Evolutionary conservation across 92 coral and sea anemone genomes (phyloP).

Genomic region (Phenganax marumi): DNA sequence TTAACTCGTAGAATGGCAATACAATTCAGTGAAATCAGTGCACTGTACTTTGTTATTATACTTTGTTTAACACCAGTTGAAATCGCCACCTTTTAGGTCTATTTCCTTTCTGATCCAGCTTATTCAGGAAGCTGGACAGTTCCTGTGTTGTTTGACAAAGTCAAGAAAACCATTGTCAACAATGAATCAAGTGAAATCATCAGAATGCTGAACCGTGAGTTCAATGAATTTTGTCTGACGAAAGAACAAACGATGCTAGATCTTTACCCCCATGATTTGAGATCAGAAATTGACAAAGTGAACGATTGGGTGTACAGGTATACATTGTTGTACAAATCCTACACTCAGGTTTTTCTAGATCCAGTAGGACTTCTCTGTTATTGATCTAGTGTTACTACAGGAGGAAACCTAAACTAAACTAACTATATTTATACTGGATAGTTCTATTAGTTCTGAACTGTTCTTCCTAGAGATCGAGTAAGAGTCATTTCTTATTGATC

Average conservation of each 20-base stretch:
- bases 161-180: constrained; percentile 71
- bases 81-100: constrained; percentile 19
- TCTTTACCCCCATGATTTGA: constrained; percentile 67
- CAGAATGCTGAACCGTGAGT: constrained; percentile 82
- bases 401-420: no score
- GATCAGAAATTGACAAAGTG: constrained; percentile 67
- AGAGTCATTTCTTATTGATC: no score
- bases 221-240: constrained; percentile 77
- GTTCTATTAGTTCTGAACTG: no score
- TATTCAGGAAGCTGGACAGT: constrained; percentile 68
- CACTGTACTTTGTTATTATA: no score
- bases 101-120: constrained; percentile 57
- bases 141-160: constrained; percentile 83
- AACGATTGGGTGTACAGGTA: constrained; percentile 86
- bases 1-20: background rate
- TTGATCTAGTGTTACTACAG: no score
- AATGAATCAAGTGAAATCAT: constrained; percentile 90
- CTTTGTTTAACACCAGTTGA: no score
- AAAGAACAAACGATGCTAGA: constrained; percentile 80
- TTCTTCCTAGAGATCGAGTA: no score
- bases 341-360: no score
- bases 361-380: no score
- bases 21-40: background rate
- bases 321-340: constrained; percentile 4
- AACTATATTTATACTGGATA: no score